phyloP scores from a whole-genome alignment of 2,888 invertebrate genomes.

The Chrysolina haemoptera region DNA sequence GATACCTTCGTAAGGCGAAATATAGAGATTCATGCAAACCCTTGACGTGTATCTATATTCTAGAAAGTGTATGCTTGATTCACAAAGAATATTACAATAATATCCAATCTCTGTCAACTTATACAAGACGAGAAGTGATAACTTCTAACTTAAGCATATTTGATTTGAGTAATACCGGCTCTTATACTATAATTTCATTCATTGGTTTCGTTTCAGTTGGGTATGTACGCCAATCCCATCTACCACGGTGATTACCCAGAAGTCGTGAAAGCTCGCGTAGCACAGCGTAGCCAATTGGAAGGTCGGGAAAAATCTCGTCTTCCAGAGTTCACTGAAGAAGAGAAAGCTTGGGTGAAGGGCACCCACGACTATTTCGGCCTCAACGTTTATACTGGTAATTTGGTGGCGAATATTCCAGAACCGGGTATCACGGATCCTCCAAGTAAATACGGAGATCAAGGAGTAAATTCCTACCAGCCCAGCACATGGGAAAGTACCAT shows the following conservation, averaged over 20 bases:
- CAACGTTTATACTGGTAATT: slow-evolving; percentile 79
- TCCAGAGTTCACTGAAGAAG: slow-evolving; percentile 74
- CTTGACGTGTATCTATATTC: too few species aligned
- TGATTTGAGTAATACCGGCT: too few species aligned
- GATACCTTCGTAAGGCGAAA: too few species aligned
- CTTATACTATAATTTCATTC: too few species aligned
- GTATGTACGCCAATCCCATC: slow-evolving; percentile 72
- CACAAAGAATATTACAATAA: too few species aligned
- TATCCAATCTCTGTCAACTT: too few species aligned
- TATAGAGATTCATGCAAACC: too few species aligned
- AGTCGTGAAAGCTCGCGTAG: slow-evolving; percentile 75
- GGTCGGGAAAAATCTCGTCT: slow-evolving; percentile 75
- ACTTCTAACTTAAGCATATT: too few species aligned
- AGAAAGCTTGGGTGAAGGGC: slow-evolving; percentile 75
- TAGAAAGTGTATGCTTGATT: too few species aligned
- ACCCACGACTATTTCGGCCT: slow-evolving; percentile 82
- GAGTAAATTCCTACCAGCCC: slow-evolving; percentile 29
- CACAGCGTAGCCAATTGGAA: slow-evolving; percentile 73
- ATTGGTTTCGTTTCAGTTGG: slow-evolving; percentile 41
- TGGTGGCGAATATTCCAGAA: slow-evolving; percentile 56
- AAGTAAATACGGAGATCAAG: slow-evolving; percentile 38
- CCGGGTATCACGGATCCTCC: slow-evolving; percentile 38
- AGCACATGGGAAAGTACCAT: slow-evolving; percentile 41
- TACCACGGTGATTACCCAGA: slow-evolving; percentile 79
- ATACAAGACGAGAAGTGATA: too few species aligned